Conservation (phyloP, 2,113 vertebrate species). For the Morone chrysops region DNA sequence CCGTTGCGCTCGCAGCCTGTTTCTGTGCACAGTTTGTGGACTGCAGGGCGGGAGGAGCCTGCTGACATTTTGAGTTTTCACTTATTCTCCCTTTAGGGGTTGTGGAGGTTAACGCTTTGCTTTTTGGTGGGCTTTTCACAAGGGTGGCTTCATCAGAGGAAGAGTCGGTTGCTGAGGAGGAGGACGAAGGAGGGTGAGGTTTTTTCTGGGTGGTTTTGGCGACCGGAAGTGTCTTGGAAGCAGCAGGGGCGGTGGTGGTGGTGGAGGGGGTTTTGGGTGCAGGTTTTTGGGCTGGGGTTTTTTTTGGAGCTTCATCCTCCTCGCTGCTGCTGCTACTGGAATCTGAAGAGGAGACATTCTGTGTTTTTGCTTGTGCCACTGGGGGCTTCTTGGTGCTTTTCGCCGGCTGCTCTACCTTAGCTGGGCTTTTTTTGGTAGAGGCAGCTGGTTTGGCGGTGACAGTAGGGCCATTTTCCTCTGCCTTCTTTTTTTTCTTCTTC, state of each 20-base stretch:
- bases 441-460: conserved; percentile 13
- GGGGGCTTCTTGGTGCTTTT: conserved; percentile 51
- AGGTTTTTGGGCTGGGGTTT: conserved; percentile 24
- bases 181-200: neutral
- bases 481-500: conserved; percentile 64
- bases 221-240: conserved; percentile 10
- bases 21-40: neutral
- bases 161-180: conserved; percentile 57
- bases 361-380: conserved; percentile 8
- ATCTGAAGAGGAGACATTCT: conserved; percentile 44
- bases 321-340: conserved; percentile 71
- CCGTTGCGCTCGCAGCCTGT: neutral
- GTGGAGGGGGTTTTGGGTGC: conserved; percentile 6
- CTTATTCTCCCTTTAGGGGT: neutral
- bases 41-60: neutral
- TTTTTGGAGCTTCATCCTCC: conserved; percentile 54
- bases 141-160: conserved; percentile 38
- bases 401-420: neutral
- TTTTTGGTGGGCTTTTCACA: neutral
- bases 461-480: neutral
- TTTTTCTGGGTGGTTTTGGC: conserved; percentile 19
- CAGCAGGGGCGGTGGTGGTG: neutral
- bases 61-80: neutral
- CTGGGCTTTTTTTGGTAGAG: neutral
- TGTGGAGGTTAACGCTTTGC: neutral